phyloP scores from a whole-genome alignment of 2,113 vertebrate genomes.

The Campylomormyrus tamandua region DNA sequence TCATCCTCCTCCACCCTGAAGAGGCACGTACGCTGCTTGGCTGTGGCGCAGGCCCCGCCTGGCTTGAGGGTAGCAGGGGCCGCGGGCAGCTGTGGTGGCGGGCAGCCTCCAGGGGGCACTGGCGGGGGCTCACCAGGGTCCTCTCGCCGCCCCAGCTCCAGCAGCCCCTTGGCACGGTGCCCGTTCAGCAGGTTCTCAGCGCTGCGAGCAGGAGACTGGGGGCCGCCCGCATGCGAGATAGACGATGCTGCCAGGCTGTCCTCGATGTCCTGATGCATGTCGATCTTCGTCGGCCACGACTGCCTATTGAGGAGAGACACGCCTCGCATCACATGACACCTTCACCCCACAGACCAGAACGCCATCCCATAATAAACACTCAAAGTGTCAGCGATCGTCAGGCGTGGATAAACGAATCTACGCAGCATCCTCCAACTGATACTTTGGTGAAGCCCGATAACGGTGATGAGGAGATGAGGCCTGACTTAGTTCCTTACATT shows the following conservation, averaged over 20 bases:
- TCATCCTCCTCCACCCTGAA: conserved; percentile 93
- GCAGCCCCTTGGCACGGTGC: conserved; percentile 75
- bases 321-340: neutral
- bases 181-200: conserved; percentile 83
- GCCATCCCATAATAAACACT: neutral
- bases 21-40: conserved; percentile 78
- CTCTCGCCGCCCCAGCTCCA: conserved; percentile 72
- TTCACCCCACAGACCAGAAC: neutral
- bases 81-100: conserved; percentile 26
- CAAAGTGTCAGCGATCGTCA: neutral
- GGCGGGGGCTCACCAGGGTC: conserved; percentile 57
- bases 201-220: conserved; percentile 80
- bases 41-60: conserved; percentile 51
- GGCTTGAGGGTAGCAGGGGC: conserved; percentile 40
- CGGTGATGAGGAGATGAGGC: neutral
- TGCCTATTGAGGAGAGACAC: conserved; percentile 63
- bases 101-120: conserved; percentile 26
- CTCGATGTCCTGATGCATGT: conserved; percentile 91
- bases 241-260: conserved; percentile 85
- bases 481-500: neutral
- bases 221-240: conserved; percentile 74
- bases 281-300: conserved; percentile 89
- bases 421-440: neutral
- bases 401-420: neutral
- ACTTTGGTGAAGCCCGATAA: neutral